phyloP scores from a whole-genome alignment of 2,797 vertebrate genomes.

The Thalassophryne amazonica region DNA sequence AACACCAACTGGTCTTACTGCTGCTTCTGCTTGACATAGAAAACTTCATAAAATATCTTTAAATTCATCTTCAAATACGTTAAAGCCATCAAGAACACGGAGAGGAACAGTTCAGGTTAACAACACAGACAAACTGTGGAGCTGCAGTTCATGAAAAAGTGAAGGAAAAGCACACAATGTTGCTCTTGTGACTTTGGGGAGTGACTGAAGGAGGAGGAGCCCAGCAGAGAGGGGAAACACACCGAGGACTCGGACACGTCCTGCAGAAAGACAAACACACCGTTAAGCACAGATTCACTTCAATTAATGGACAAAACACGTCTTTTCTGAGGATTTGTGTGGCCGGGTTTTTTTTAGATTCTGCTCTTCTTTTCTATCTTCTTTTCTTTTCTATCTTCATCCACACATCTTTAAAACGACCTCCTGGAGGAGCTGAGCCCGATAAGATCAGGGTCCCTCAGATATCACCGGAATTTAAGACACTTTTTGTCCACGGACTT shows the following conservation, averaged over 20 bases:
- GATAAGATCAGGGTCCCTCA: too few relatives aligned
- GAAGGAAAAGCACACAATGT: neutral
- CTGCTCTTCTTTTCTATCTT: too few relatives aligned
- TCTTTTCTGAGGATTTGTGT: neutral
- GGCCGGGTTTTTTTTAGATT: too few relatives aligned
- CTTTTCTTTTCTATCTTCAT: too few relatives aligned
- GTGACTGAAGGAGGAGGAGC: conserved; percentile 8
- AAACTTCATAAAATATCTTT: too few relatives aligned
- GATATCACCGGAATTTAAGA: too few relatives aligned
- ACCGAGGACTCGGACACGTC: conserved; percentile 12
- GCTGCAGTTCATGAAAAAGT: neutral
- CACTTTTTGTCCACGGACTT: too few relatives aligned
- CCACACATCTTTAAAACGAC: too few relatives aligned
- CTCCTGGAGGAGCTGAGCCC: too few relatives aligned
- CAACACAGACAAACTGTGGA: neutral
- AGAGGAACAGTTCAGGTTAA: neutral
- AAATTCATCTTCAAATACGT: too few relatives aligned
- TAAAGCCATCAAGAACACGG: neutral
- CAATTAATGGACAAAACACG: neutral
- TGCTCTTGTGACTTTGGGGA: neutral
- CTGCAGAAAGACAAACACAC: conserved; percentile 55
- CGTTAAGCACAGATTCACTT: conserved; percentile 6
- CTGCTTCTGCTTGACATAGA: too few relatives aligned
- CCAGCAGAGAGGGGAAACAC: conserved; percentile 16
- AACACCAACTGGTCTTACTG: too few relatives aligned